A percentile compares a stretch with the other conserved stretches of the same genome.
These are phyloP conservation scores for Nycticryphes semicollaris DNA, from an alignment of 2,113 vertebrate genomes.

Conservation along the genomic window DNA sequence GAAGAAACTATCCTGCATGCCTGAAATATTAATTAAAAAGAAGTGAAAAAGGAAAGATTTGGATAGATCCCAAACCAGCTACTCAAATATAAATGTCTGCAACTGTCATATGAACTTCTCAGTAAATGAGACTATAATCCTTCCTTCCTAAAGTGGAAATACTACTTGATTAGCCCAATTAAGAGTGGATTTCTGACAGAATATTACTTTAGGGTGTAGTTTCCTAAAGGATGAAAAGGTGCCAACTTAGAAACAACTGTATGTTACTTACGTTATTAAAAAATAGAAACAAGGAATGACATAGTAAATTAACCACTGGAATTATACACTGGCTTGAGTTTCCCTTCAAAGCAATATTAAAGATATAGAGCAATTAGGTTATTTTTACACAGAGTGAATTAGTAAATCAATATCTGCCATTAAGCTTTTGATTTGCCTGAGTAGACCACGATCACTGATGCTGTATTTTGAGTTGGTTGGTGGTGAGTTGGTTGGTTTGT, in stretches of 20 bases:
- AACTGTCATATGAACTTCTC: constrained; percentile 21
- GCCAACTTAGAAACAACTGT: constrained; percentile 56
- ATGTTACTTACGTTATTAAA: constrained; percentile 59
- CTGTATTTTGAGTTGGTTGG: background rate
- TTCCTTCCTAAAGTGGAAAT: constrained; percentile 60
- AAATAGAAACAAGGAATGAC: constrained; percentile 52
- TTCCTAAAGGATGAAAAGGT: constrained; percentile 56
- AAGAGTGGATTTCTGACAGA: constrained; percentile 54
- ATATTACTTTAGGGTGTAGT: constrained; percentile 57
- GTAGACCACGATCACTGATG: background rate
- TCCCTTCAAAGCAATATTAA: constrained; percentile 52
- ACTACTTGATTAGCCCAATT: constrained; percentile 62
- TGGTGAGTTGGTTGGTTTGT: background rate
- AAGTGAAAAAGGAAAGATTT: constrained; percentile 26
- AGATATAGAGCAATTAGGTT: constrained; percentile 28
- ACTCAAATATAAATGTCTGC: constrained; percentile 50
- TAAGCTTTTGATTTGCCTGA: constrained; percentile 31
- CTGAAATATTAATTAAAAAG: constrained; percentile 51
- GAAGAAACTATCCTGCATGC: background rate
- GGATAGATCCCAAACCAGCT: constrained; percentile 54
- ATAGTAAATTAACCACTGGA: constrained; percentile 53
- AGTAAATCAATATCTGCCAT: constrained; percentile 32
- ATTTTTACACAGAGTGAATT: constrained; percentile 31
- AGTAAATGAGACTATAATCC: constrained; percentile 58
- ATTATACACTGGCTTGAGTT: constrained; percentile 16